Percentiles rank a stretch among this genome's conserved stretches.
phyloP scores from a whole-genome alignment of 2,888 invertebrate genomes.

The Ophion costatus region DNA sequence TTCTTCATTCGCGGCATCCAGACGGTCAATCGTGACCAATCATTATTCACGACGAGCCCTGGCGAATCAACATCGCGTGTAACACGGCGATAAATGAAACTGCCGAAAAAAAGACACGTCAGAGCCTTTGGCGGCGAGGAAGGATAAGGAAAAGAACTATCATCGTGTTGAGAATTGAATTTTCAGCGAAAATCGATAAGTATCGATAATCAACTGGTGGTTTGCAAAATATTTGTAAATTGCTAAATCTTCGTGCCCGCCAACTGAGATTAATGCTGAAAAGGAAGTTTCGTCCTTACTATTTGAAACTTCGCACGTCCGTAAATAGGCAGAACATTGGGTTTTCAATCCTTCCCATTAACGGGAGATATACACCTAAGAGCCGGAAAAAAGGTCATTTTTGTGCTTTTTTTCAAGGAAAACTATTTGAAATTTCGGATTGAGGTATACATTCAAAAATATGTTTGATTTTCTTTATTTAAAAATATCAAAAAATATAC shows the following conservation, averaged over 20 bases:
- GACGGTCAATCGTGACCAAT: constrained; percentile 60
- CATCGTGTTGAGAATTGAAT: constrained; percentile 8
- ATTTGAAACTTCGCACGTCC: background rate
- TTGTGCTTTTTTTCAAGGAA: no score
- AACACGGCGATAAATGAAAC: constrained; percentile 75
- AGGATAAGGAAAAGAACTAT: background rate
- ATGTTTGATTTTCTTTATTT: no score
- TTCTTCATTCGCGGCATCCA: constrained; percentile 44
- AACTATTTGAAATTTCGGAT: no score
- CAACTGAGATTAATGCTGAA: background rate
- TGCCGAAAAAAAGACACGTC: constrained; percentile 31
- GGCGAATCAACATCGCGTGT: constrained; percentile 77
- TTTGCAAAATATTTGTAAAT: background rate
- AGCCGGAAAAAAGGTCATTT: no score
- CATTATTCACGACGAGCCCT: constrained; percentile 73
- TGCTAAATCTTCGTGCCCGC: background rate
- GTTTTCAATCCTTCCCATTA: background rate
- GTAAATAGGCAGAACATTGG: background rate
- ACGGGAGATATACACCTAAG: no score
- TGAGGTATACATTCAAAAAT: no score
- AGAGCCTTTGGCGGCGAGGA: background rate
- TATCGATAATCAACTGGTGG: background rate
- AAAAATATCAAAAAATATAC: no score
- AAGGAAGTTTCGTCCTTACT: background rate
- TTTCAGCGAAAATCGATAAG: background rate